Evolutionary conservation across 2,797 vertebrate genomes (phyloP), one percentile per base, ranked within the genome.

Genomic region (Prunella strophiata): DNA sequence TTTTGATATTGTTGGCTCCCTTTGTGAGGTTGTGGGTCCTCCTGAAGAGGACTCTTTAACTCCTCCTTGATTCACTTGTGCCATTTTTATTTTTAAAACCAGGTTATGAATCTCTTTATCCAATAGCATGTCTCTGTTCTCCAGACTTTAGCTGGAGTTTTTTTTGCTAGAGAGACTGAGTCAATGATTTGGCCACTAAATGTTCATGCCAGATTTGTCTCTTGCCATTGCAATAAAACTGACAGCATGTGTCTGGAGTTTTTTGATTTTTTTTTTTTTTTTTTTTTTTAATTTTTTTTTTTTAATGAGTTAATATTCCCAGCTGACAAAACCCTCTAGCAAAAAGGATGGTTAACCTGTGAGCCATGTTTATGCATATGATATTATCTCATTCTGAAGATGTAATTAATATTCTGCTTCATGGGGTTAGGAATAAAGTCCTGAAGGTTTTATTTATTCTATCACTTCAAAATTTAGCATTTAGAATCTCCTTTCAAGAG

Each of bases 391-490:
- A 8, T 72, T 92, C 22, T 51, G n/a, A 66, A 67, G 52, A 57
- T 57, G 15, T 68, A 78, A 77, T 72, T 80, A 80, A 85, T 36
- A 58, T 74, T 74, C 47, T 85, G 8, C 16, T 85, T 71, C 25
- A 3, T 21, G 13, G 34, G 22, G 19, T 63, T 79, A 61, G 14
- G n/a, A 91, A 36, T 57, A 61, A 88, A 77, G 27, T 61, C 34
- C 20, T 70, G 8, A 36, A 66, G 4, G 45, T 76, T 90, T 92
- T 57, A 65, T 94, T 93, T 92, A 55, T 87, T 75, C 54, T 82
- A 61, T 38, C 52, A 72, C 65, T 89, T 92, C 43, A 85, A 86
- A 89, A 93, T 88, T 71, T 87, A 91, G 18, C 67, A 73, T 91
- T 91, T 87, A 51, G 32, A 90, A 88, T 59, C 47, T 63, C 59